Base-by-base conservation (phyloP, 2,113 vertebrate species). In the Mobula birostris region DNA sequence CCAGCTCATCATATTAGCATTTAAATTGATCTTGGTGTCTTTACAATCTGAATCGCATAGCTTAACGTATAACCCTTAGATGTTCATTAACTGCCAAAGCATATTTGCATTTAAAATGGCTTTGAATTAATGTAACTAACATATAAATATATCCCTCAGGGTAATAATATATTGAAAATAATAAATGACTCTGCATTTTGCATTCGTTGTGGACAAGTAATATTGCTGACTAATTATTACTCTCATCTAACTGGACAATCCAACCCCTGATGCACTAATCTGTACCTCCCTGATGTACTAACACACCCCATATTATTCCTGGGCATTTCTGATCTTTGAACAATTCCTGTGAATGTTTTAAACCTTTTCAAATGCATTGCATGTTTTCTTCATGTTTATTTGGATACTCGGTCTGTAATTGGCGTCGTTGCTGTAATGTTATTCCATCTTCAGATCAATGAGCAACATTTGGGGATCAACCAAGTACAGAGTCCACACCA, bases 81-180 rank as follows among this genome's bases (percentile, higher is more conserved):
- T 87, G 48, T 61, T 61, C 56, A 87, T 61, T 87, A 87, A 61
- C 56, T 6, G 21, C 56, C 24, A n/a, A 48, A 61, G 24, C 27
- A 61, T 6, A 87, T 87, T 87, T 87, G 83, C 83, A 87, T 87
- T 87, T 87, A 87, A 87, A 87, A 61, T 87, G 56, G 24, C 83
- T 87, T 85, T 61, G 56, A 58, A 61, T 24, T 61, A 87, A 61
- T 87, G 83, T 24, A 87, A 87, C 29, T 61, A 58, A 61, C 24
- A 1, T 11, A 83, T 87, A 87, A 87, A 61, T 87, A 61, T n/a
- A 87, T 87, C 56, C 83, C 58, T 27, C 27, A 48, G 29, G 7
- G 2, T 87, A 2, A 9, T 58, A 24, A 61, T 4, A n/a, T 61
- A 61, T 87, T 85, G 82, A 85, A 61, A 14, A 87, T 29, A 48